Conservation (phyloP, 2,888 invertebrate species). For the Nomada fabriciana region DNA sequence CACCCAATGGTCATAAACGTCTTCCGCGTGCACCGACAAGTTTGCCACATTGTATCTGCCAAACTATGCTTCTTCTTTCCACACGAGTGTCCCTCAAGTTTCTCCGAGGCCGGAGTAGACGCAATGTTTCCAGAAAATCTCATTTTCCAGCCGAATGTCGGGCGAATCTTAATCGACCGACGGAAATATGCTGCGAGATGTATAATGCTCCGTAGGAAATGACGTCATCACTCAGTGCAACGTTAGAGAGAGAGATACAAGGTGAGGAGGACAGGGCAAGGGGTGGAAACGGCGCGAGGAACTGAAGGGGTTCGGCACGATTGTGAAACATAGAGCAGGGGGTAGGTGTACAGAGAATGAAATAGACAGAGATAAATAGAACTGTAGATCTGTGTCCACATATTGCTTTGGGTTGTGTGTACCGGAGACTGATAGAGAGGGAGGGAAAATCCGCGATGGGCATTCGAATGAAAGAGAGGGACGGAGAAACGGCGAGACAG, state of each 20-base stretch:
- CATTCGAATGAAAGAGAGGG: conserved; percentile 6
- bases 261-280: conserved; percentile 55
- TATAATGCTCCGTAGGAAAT: conserved; percentile 81
- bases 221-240: conserved; percentile 82
- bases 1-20: background rate
- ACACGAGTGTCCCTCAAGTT: too few relatives aligned
- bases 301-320: conserved; percentile 46
- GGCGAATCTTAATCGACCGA: conserved; percentile 78
- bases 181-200: conserved; percentile 79
- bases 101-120: background rate
- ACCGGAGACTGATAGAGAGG: conserved; percentile 43
- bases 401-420: conserved; percentile 26
- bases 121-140: conserved; percentile 59
- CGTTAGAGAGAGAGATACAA: conserved; percentile 66
- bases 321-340: conserved; percentile 1
- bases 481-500: conserved; percentile 59
- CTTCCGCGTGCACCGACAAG: background rate
- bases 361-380: conserved; percentile 60
- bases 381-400: conserved; percentile 11
- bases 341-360: conserved; percentile 28
- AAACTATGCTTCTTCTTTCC: conserved; percentile 1
- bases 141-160: conserved; percentile 64
- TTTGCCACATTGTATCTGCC: background rate
- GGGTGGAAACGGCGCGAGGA: conserved; percentile 39
- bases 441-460: conserved; percentile 28